Conservation (phyloP, 2,888 invertebrate species). For the Vannuccia rotundouncinata region DNA sequence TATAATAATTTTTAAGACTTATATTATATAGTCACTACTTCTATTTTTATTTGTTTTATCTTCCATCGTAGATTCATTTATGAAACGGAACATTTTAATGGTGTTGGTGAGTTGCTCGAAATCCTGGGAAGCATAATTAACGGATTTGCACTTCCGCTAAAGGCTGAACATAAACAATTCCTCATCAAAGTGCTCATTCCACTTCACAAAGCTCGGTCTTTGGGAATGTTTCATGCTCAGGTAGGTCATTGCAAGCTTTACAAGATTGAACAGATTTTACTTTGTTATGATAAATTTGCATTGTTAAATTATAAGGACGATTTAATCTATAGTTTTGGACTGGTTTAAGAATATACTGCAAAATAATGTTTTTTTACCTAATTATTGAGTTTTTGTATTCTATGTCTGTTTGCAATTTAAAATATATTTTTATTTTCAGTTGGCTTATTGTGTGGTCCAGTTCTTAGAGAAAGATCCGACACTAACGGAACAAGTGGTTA, state of each 20-base stretch:
- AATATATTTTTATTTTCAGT: too few relatives aligned
- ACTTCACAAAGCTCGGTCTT: slow-evolving; percentile 70
- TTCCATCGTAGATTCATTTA: slow-evolving; percentile 77
- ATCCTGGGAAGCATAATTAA: slow-evolving; percentile 98
- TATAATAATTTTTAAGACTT: too few relatives aligned
- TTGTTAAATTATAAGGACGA: too few relatives aligned
- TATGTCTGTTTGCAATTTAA: too few relatives aligned
- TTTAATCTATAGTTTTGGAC: too few relatives aligned
- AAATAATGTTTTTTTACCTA: too few relatives aligned
- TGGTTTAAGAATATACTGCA: too few relatives aligned
- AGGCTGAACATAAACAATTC: slow-evolving; percentile 98
- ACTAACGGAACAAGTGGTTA: slow-evolving; percentile 67
- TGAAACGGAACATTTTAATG: slow-evolving; percentile 96
- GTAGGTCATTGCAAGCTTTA: slow-evolving; percentile 20
- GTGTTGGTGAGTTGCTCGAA: slow-evolving; percentile 89
- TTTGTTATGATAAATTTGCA: too few relatives aligned
- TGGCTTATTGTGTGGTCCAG: slow-evolving; percentile 99
- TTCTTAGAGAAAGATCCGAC: slow-evolving; percentile 98
- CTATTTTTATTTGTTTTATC: slow-evolving; percentile 22
- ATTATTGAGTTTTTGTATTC: too few relatives aligned
- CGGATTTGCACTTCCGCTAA: slow-evolving; percentile 95
- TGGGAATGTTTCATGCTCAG: slow-evolving; percentile 59
- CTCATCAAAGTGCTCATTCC: slow-evolving; percentile 94
- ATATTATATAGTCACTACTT: too few relatives aligned
- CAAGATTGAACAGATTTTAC: too few relatives aligned